Conservation (phyloP, 2,888 invertebrate species). For the Adineta ricciae region DNA sequence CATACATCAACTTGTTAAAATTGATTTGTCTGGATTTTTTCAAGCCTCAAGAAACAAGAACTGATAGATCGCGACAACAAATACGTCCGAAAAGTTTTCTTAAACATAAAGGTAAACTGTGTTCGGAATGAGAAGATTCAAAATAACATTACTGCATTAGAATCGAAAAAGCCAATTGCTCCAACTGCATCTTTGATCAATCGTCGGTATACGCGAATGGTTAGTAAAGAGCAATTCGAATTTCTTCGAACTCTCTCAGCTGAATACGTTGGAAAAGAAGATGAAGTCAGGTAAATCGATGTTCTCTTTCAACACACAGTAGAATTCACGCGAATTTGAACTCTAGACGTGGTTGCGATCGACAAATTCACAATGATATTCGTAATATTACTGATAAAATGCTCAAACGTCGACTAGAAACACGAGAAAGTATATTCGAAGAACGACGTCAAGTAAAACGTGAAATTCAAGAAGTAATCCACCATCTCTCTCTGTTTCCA, state of each 20-base stretch:
- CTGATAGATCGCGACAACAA: neutral
- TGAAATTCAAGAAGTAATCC: neutral
- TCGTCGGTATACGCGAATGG: constrained; percentile 41
- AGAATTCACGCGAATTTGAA: too few relatives aligned
- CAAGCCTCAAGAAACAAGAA: neutral
- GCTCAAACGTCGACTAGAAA: constrained; percentile 42
- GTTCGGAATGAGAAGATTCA: too few relatives aligned
- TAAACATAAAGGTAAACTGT: neutral
- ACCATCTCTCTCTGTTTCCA: neutral
- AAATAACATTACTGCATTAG: constrained; percentile 31
- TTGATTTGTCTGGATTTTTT: neutral
- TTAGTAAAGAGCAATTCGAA: constrained; percentile 42
- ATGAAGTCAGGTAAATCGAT: neutral
- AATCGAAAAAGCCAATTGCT: constrained; percentile 42
- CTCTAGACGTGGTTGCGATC: constrained; percentile 40
- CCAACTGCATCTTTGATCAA: constrained; percentile 45
- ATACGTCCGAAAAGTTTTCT: neutral
- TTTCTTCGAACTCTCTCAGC: neutral
- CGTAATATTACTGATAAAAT: constrained; percentile 43
- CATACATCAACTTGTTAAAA: neutral
- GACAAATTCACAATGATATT: constrained; percentile 42
- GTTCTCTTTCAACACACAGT: too few relatives aligned
- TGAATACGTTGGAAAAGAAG: neutral
- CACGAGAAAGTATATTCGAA: constrained; percentile 43
- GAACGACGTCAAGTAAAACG: constrained; percentile 37